These are phyloP conservation scores for Takifugu flavidus DNA, from an alignment of 2,113 vertebrate species.

Conservation along the genomic window DNA sequence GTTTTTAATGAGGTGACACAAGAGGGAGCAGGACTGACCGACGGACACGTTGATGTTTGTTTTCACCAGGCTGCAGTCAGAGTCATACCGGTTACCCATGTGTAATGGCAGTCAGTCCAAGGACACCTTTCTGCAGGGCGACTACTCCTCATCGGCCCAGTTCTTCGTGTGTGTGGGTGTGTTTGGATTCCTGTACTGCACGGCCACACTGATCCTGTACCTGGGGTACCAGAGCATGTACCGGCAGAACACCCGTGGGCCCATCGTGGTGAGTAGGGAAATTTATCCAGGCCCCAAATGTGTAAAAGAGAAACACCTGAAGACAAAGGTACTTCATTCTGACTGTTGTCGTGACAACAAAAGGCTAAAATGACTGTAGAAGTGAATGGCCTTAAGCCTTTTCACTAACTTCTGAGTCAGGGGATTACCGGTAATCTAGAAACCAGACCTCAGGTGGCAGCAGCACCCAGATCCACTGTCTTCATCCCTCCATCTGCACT, in stretches of 20 bases:
- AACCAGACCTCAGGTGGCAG: too few species aligned
- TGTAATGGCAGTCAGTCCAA: constrained; percentile 52
- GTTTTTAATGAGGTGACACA: constrained; percentile 17
- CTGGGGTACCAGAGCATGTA: constrained; percentile 88
- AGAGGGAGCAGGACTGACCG: too few species aligned
- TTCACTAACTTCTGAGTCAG: too few species aligned
- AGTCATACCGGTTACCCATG: constrained; percentile 52
- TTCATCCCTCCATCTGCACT: too few species aligned
- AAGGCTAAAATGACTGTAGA: too few species aligned
- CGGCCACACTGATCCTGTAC: constrained; percentile 85
- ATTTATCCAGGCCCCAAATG: too few species aligned
- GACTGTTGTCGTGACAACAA: too few species aligned
- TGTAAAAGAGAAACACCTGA: too few species aligned
- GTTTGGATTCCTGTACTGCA: constrained; percentile 90
- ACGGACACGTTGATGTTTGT: not conserved
- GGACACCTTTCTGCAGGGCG: constrained; percentile 75
- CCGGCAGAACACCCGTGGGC: constrained; percentile 79
- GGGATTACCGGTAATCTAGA: too few species aligned
- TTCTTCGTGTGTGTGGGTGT: constrained; percentile 93
- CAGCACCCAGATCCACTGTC: too few species aligned
- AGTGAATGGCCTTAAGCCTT: too few species aligned
- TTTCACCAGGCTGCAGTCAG: constrained; percentile 74
- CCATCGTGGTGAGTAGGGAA: constrained; percentile 78
- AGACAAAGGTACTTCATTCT: too few species aligned
- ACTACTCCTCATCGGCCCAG: constrained; percentile 89